A percentile compares a stretch with the other conserved stretches of the same genome.
phyloP scores from a whole-genome alignment of 2,888 invertebrate genomes.

The Mesorhabditis sp. region DNA sequence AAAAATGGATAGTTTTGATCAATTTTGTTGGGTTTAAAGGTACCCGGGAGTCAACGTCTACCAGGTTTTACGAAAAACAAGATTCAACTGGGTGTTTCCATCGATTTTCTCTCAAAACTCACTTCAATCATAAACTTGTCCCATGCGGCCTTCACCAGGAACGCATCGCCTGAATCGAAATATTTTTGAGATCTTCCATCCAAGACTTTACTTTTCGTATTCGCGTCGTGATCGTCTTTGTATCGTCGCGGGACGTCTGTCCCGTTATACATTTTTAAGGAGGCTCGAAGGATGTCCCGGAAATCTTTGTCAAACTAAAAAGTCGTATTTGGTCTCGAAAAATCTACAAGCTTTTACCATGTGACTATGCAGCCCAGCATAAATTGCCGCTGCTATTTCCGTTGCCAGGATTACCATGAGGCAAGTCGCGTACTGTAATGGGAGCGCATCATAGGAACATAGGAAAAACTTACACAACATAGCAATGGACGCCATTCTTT shows the following conservation, averaged over 20 bases:
- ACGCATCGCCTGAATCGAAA: conserved; percentile 11
- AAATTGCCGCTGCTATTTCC: conserved; percentile 55
- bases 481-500: conserved; percentile 57
- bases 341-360: conserved; percentile 34
- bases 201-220: neutral
- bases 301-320: conserved; percentile 56
- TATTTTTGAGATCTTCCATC: too few relatives aligned
- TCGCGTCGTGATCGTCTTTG: conserved; percentile 19
- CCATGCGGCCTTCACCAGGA: conserved; percentile 55
- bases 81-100: neutral
- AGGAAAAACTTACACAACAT: conserved; percentile 43
- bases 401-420: conserved; percentile 55
- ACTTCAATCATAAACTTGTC: conserved; percentile 57
- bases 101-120: neutral
- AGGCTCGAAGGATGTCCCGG: conserved; percentile 49
- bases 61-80: neutral
- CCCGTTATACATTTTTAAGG: conserved; percentile 56
- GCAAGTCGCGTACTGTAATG: conserved; percentile 53
- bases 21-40: too few relatives aligned
- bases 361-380: conserved; percentile 54
- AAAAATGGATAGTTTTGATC: conserved; percentile 9
- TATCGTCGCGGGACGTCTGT: conserved; percentile 34
- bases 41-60: neutral
- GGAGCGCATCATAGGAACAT: neutral
- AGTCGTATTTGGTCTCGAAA: neutral